Evolutionary conservation across 2,113 vertebrate genomes (phyloP).

Genomic region (Aegithalos caudatus): DNA sequence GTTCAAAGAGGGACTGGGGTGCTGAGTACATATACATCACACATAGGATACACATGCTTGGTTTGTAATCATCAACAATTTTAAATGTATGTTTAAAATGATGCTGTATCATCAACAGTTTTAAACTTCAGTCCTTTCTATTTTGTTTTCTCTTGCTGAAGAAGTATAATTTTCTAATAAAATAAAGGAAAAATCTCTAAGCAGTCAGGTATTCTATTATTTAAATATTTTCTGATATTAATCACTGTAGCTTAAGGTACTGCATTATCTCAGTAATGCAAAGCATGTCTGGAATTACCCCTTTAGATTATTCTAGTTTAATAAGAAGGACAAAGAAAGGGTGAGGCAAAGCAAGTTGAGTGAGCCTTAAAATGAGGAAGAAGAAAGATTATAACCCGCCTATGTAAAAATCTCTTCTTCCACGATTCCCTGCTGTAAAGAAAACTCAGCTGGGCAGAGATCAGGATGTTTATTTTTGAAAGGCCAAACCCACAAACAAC

Average conservation of each 20-base stretch:
- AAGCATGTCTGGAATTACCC: background rate
- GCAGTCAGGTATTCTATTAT: background rate
- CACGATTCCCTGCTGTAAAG: background rate
- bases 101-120: background rate
- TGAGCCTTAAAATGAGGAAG: background rate
- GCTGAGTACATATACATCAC: background rate
- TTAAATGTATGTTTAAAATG: no score
- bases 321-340: background rate
- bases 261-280: constrained; percentile 21
- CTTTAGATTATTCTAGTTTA: background rate
- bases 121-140: background rate
- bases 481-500: background rate
- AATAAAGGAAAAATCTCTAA: background rate
- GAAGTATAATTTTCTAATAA: background rate
- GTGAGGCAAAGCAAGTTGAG: background rate
- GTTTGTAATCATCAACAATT: background rate
- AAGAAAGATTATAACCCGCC: background rate
- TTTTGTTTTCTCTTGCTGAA: background rate
- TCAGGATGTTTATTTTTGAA: background rate
- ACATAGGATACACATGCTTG: background rate
- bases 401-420: background rate
- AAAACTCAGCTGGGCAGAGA: background rate
- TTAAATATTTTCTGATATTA: background rate
- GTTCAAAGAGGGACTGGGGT: background rate
- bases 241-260: background rate